Percentiles rank a stretch among this genome's conserved stretches.
Conservation (phyloP, 2,888 invertebrate genomes). For the Heliconius ethilla region DNA sequence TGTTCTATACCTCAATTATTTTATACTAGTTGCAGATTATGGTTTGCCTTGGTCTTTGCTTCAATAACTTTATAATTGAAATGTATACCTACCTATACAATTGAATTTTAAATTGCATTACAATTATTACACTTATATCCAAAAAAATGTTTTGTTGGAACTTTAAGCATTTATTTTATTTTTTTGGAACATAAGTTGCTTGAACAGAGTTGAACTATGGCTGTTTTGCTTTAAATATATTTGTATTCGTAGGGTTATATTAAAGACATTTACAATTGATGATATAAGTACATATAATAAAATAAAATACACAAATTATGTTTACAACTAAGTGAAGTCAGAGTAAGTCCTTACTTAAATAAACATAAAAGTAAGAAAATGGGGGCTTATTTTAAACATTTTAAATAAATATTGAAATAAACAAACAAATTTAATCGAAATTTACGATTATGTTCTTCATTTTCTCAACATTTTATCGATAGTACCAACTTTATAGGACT, state of each 20-base stretch:
- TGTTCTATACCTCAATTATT: slow-evolving; percentile 40
- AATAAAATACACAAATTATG: background rate
- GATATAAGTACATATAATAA: background rate
- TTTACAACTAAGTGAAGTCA: background rate
- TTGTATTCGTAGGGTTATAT: background rate
- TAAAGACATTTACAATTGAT: background rate
- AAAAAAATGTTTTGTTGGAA: no score
- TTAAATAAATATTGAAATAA: background rate
- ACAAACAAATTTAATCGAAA: slow-evolving; percentile 16
- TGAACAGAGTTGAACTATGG: no score
- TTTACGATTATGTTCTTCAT: slow-evolving; percentile 4
- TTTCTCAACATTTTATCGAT: background rate
- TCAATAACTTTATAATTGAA: background rate
- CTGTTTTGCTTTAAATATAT: background rate
- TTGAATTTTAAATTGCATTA: no score
- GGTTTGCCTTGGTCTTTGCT: background rate
- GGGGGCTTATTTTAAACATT: background rate
- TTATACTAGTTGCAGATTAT: slow-evolving; percentile 30
- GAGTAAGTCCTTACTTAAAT: background rate
- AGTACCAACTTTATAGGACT: background rate
- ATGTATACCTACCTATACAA: background rate
- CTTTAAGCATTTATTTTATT: no score
- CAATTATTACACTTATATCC: no score
- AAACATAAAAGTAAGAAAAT: background rate
- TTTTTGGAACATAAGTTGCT: no score